These are phyloP conservation scores for Odontocerum albicorne DNA, from an alignment of 2,888 invertebrate genomes.

Conservation along the genomic window DNA sequence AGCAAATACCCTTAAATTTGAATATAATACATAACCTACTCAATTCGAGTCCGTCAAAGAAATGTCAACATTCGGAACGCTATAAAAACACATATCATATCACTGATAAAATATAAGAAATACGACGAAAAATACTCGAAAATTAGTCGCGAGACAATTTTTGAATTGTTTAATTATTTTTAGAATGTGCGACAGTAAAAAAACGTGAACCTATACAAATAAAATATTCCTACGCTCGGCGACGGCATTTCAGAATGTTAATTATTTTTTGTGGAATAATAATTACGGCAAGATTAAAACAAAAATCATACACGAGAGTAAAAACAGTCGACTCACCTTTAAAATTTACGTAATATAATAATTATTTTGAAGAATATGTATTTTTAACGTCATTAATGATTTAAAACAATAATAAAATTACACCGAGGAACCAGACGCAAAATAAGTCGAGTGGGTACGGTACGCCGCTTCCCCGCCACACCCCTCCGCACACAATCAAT, in stretches of 20 bases:
- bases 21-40: slow-evolving; percentile 8
- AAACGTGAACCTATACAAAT: slow-evolving; percentile 62
- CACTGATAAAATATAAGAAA: too few relatives aligned
- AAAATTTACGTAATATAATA: slow-evolving; percentile 17
- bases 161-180: slow-evolving; percentile 62
- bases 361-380: slow-evolving; percentile 17
- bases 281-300: slow-evolving; percentile 20
- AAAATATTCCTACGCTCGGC: slow-evolving; percentile 59
- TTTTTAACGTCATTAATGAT: slow-evolving; percentile 39
- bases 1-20: not conserved
- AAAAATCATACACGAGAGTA: slow-evolving; percentile 12
- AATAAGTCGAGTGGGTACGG: slow-evolving; percentile 62
- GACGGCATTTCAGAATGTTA: slow-evolving; percentile 51
- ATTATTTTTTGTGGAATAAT: slow-evolving; percentile 26
- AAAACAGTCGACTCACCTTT: slow-evolving; percentile 23
- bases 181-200: slow-evolving; percentile 61
- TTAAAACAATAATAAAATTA: slow-evolving; percentile 57
- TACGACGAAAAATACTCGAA: too few relatives aligned
- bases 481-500: slow-evolving; percentile 38
- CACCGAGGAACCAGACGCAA: slow-evolving; percentile 63
- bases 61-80: slow-evolving; percentile 14
- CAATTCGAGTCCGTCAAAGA: not conserved
- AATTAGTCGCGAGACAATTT: slow-evolving; percentile 46
- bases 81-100: too few relatives aligned
- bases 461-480: slow-evolving; percentile 59